A percentile compares a stretch with the other conserved stretches of the same genome.
These are phyloP conservation scores for Andrena bicolor DNA, from an alignment of 2,888 invertebrate genomes.

Conservation along the genomic window DNA sequence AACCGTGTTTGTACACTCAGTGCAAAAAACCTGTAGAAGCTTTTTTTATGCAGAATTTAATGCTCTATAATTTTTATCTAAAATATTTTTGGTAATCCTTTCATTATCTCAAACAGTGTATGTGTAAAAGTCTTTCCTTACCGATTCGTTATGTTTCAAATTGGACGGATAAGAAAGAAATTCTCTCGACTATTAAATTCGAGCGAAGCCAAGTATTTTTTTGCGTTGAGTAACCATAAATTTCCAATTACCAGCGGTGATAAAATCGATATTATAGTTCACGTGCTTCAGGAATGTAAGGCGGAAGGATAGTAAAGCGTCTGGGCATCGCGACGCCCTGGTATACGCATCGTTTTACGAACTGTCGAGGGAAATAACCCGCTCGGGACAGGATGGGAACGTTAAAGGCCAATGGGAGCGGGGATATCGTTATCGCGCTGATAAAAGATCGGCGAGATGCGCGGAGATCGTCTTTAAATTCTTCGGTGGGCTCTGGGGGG, in stretches of 20 bases:
- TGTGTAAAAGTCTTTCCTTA: no score
- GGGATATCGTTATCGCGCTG: constrained; percentile 19
- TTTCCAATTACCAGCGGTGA: constrained; percentile 44
- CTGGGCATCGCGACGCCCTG: constrained; percentile 28
- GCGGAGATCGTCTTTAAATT: background rate
- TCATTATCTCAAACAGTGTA: no score
- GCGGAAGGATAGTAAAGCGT: constrained; percentile 14
- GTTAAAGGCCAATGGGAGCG: constrained; percentile 34
- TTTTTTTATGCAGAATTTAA: no score
- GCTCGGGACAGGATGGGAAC: constrained; percentile 25
- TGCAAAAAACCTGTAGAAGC: no score
- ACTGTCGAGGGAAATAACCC: constrained; percentile 46
- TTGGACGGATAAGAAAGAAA: no score
- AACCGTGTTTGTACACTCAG: no score
- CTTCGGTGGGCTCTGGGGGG: background rate
- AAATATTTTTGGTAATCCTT: no score
- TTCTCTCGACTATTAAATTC: background rate
- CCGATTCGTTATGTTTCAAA: no score
- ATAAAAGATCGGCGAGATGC: constrained; percentile 18
- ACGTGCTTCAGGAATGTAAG: background rate
- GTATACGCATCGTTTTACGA: constrained; percentile 32
- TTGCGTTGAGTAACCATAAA: constrained; percentile 40
- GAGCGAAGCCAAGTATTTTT: constrained; percentile 14
- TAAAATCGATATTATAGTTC: constrained; percentile 61
- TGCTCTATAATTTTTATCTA: no score